phyloP scores from a whole-genome alignment of 92 coral and sea anemone species.

The Bergia sp. region DNA sequence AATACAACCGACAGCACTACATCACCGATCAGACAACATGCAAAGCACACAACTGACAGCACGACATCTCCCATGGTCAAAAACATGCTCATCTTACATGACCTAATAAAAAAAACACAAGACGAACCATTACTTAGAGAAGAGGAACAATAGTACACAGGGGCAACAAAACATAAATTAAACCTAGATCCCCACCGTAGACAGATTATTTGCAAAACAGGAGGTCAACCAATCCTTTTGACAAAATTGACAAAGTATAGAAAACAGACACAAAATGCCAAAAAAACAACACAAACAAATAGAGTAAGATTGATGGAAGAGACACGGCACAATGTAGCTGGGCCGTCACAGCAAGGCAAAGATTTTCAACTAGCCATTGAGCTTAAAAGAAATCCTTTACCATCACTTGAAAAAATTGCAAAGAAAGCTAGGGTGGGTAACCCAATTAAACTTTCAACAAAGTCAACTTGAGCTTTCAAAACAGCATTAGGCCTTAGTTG shows the following conservation, averaged over 20 bases:
- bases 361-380: neutral
- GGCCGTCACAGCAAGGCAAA: neutral
- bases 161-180: neutral
- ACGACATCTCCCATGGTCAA: no score
- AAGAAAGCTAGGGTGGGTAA: neutral
- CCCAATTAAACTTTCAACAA: neutral
- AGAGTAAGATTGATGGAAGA: neutral
- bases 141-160: neutral
- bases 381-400: neutral
- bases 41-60: no score
- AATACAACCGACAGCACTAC: no score
- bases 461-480: neutral
- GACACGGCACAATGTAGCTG: neutral
- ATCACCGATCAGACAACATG: no score
- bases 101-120: neutral
- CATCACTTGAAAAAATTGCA: neutral
- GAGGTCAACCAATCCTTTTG: neutral
- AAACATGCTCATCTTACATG: neutral
- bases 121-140: neutral
- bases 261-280: neutral
- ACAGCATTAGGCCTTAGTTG: neutral
- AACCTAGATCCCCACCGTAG: neutral
- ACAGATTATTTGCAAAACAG: neutral
- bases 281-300: neutral
- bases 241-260: neutral